Base-by-base conservation (phyloP, 2,113 vertebrate genomes). In the Cepphus grylle region DNA sequence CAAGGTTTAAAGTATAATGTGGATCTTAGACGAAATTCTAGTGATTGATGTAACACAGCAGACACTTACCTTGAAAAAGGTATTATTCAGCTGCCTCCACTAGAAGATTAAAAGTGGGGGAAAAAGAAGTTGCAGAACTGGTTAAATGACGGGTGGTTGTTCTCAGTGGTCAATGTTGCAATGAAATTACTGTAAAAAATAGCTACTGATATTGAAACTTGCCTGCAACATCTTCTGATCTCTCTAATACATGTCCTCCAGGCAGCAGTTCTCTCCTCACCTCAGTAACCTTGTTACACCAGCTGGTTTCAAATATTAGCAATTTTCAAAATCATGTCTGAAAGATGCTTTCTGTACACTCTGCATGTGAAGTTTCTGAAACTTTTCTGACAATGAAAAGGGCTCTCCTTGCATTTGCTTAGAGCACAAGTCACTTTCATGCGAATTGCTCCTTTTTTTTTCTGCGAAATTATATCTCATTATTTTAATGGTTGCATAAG, bases 111-210 rank as follows among this genome's bases (percentile, higher is more conserved):
- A 97, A 95, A 83, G 88, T 86, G 47, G 66, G 49, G 69, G 61
- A 42, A 88, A 81, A 73, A 96, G 87, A 94, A 91, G 86, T 90
- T 94, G 78, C 78, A 92, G 62, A 88, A 91, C 61, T 70, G 47
- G 88, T 93, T 95, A 92, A 97, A 96, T 94, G 95, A 96, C 53
- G 42, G 55, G 94, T 88, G 76, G 90, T 91, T 80, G 76, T 85
- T 94, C 95, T 96, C 96, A 94, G 70, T 95, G 95, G 96, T 94
- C 84, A 96, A 94, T 80, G 91, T 96, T 95, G 94, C 96, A 96
- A 74, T 86, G 83, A 94, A 90, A 94, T 97, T 96, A 95, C 94
- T 90, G 76, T 96, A 95, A 96, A 96, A 95, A 93, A 86, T 95
- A 96, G 95, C 94, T 92, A 73, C 93, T 86, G 86, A 83, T 96